These are phyloP conservation scores for Notocelia uddmanniana DNA, from an alignment of 2,888 invertebrate species.

Conservation along the genomic window DNA sequence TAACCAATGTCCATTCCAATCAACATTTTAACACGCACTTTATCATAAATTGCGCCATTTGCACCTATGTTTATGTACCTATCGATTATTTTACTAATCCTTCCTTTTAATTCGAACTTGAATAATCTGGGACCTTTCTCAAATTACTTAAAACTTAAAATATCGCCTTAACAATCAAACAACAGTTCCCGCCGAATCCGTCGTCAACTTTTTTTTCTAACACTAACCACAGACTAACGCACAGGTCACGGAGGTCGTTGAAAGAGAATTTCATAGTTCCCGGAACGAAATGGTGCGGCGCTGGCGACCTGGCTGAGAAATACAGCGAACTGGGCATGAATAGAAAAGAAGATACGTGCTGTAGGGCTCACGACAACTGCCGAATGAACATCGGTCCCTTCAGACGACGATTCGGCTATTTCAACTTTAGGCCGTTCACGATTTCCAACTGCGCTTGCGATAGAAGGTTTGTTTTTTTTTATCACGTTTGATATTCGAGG, in stretches of 20 bases:
- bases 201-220: slow-evolving; percentile 35
- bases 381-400: slow-evolving; percentile 87
- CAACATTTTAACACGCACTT: slow-evolving; percentile 1
- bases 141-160: background rate
- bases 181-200: slow-evolving; percentile 32
- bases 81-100: background rate
- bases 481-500: slow-evolving; percentile 38
- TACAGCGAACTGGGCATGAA: slow-evolving; percentile 87
- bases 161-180: background rate
- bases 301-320: slow-evolving; percentile 83
- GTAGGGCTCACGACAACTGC: slow-evolving; percentile 91
- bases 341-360: slow-evolving; percentile 88
- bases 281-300: slow-evolving; percentile 92
- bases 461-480: slow-evolving; percentile 87
- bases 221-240: slow-evolving; percentile 49
- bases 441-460: slow-evolving; percentile 92
- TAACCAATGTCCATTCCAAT: too few species aligned
- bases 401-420: slow-evolving; percentile 86
- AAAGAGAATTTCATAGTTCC: slow-evolving; percentile 87
- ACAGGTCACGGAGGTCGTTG: slow-evolving; percentile 77
- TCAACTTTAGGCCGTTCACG: slow-evolving; percentile 90
- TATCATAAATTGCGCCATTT: background rate
- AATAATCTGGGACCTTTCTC: background rate
- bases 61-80: background rate
- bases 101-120: too few species aligned